A percentile compares a stretch with the other conserved stretches of the same genome.
phyloP scores from a whole-genome alignment of 2,797 vertebrate species.

The Mormyrops attenuatus region DNA sequence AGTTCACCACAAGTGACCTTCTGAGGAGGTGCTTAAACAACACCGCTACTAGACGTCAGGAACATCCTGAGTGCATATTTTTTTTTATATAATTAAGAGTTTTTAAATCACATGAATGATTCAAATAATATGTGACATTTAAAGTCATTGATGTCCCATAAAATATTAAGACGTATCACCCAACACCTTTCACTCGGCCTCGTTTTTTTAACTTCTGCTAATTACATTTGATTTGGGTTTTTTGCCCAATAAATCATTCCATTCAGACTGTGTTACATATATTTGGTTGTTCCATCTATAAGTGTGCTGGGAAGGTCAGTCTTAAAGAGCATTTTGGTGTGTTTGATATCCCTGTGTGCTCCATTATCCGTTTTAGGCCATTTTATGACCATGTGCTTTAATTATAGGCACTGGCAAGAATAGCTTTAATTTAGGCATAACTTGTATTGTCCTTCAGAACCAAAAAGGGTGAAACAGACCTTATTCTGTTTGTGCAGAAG shows the following conservation, averaged over 20 bases:
- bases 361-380: background rate
- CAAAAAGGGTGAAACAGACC: background rate
- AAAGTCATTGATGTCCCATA: background rate
- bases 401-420: conserved; percentile 15
- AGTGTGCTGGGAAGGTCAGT: conserved; percentile 20
- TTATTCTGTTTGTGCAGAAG: background rate
- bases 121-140: background rate
- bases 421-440: conserved; percentile 8
- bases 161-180: background rate
- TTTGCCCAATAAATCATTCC: background rate
- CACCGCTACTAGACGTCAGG: conserved; percentile 28
- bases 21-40: background rate
- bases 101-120: background rate
- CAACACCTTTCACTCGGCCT: background rate
- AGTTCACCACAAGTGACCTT: conserved; percentile 15
- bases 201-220: background rate
- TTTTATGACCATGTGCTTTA: background rate
- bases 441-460: background rate
- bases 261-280: background rate
- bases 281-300: conserved; percentile 34
- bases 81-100: background rate
- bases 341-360: background rate
- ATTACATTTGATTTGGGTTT: background rate
- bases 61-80: conserved; percentile 28
- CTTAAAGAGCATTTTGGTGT: background rate